Conservation (phyloP, 1,140 invertebrate genomes). For the Lepidurus packardi region DNA sequence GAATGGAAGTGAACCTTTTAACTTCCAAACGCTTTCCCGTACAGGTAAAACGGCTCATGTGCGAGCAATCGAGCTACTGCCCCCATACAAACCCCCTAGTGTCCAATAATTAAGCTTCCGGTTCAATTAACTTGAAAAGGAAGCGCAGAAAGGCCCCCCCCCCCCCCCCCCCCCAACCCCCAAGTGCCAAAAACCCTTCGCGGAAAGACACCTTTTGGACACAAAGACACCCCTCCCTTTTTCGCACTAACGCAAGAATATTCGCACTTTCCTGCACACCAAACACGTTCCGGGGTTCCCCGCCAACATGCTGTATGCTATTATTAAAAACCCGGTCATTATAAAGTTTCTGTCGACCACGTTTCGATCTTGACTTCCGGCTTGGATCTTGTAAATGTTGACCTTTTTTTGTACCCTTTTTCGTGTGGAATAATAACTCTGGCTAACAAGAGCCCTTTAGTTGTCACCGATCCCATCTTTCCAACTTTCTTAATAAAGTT, state of each 20-base stretch:
- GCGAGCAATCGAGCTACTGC: background rate
- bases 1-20: background rate
- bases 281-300: background rate
- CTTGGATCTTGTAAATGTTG: background rate
- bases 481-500: no score
- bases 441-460: no score
- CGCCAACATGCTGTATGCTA: no score
- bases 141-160: background rate
- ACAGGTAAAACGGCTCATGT: background rate
- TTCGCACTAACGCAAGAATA: background rate
- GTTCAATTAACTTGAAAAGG: constrained; percentile 22
- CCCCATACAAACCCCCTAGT: background rate
- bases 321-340: no score
- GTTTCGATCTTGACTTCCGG: background rate
- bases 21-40: background rate
- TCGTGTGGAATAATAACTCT: no score
- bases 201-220: background rate
- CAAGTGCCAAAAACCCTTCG: background rate
- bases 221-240: background rate
- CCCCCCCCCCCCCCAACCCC: background rate
- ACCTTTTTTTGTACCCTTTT: no score
- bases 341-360: no score
- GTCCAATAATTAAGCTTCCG: constrained; percentile 5
- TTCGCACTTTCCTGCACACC: background rate
- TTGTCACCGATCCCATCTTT: no score